These are phyloP conservation scores for Perccottus glenii DNA, from an alignment of 2,113 vertebrate genomes.

Conservation along the genomic window DNA sequence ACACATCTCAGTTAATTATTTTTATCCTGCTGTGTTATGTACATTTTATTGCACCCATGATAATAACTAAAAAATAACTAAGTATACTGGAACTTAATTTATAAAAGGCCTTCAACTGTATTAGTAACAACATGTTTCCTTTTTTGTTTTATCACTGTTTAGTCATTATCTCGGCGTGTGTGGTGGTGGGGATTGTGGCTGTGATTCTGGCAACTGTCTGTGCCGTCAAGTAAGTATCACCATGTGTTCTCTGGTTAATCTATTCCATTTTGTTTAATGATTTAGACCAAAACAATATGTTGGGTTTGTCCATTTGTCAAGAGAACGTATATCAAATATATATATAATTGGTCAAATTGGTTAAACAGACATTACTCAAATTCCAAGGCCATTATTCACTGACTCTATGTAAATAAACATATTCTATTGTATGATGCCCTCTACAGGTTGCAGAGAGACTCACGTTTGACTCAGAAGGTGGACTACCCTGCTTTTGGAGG, in stretches of 20 bases:
- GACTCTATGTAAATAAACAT: background rate
- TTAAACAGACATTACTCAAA: no score
- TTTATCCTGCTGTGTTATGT: background rate
- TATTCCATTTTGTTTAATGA: background rate
- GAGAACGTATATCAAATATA: no score
- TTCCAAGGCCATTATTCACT: no score
- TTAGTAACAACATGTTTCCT: background rate
- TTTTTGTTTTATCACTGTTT: constrained; percentile 15
- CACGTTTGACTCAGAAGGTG: constrained; percentile 84
- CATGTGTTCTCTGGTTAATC: background rate
- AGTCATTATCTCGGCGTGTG: constrained; percentile 86
- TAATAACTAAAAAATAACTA: background rate
- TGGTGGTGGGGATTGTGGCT: constrained; percentile 75
- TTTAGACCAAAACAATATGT: no score
- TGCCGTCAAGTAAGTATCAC: constrained; percentile 85
- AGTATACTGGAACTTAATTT: background rate
- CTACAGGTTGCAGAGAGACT: constrained; percentile 86
- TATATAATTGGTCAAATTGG: no score
- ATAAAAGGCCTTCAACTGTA: no score
- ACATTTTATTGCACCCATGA: background rate
- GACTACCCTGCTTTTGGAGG: constrained; percentile 85
- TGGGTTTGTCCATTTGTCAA: no score
- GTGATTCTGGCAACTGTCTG: constrained; percentile 82
- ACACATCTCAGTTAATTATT: background rate
- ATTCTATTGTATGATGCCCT: constrained; percentile 7